Percentiles rank a stretch among this genome's conserved stretches.
Conservation (phyloP, 2,888 invertebrate species). For the Tetragonula carbonaria region DNA sequence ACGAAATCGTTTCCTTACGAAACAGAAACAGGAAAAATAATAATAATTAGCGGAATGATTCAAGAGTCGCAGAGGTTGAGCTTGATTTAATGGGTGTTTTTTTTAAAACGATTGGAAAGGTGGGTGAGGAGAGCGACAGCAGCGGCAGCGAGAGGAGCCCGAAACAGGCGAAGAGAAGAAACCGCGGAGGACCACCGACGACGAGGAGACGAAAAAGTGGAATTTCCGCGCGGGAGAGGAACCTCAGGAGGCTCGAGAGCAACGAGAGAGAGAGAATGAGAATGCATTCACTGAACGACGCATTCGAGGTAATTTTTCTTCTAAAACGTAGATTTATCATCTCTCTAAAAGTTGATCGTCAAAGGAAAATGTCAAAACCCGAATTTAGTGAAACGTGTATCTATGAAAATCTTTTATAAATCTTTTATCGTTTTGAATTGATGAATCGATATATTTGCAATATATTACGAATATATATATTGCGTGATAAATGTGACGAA, state of each 20-base stretch:
- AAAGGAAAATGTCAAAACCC: no score
- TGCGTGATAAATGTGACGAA: no score
- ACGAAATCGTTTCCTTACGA: neutral
- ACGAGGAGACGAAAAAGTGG: slow-evolving; percentile 89
- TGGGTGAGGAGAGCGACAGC: slow-evolving; percentile 83
- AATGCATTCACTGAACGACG: slow-evolving; percentile 96
- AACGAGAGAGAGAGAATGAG: slow-evolving; percentile 96
- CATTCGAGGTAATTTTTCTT: slow-evolving; percentile 90
- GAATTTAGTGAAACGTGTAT: no score
- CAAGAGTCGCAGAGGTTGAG: no score
- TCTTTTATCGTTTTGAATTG: no score
- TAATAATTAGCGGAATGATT: neutral
- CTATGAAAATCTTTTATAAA: no score
- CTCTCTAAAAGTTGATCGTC: neutral
- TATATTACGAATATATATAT: no score
- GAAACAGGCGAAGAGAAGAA: slow-evolving; percentile 82
- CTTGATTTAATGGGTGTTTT: slow-evolving; percentile 18
- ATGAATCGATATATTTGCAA: no score
- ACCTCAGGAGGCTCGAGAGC: slow-evolving; percentile 93
- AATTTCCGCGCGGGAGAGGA: slow-evolving; percentile 93
- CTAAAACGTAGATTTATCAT: neutral
- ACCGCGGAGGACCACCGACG: slow-evolving; percentile 80
- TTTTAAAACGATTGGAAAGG: slow-evolving; percentile 68
- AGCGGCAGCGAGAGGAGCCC: slow-evolving; percentile 82
- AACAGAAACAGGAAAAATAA: neutral